Evolutionary conservation across 2,797 vertebrate species (phyloP), one percentile per base, ranked within the genome.

Genomic region (Molossus alvarezi): DNA sequence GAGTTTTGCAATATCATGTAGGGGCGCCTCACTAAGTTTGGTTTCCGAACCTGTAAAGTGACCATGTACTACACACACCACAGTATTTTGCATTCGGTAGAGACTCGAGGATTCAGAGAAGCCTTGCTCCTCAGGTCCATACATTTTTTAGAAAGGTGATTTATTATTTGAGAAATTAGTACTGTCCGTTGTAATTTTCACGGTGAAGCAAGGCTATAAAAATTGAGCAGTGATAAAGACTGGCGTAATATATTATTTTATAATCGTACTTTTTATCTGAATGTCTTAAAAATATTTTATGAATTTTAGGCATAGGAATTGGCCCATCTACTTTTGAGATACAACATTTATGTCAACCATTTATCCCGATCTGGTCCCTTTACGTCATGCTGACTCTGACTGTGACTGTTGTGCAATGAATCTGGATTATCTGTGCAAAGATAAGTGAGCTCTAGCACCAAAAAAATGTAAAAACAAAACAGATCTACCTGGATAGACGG

Each of bases 241-340:
- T 25, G 23, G 84, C 12, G 10, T 33, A 55, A 27, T 37, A 18
- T 72, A 55, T 72, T 92, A 58, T 65, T 75, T 48, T 37, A 60
- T 21, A 75, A 10, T 67, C n/a, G 11, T 17, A 55, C 41, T 12
- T 79, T 83, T 89, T 71, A 93, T 20, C 75, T 82, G 88, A 94
- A 45, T 58, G 83, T 33, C 7, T 25, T 77, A 83, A 55, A 53
- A 67, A 18, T 25, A 65, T 60, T 77, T 62, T 72, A 57, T 88
- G n/a, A 58, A 76, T 85, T 85, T 18, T 67, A 33, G 65, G 58
- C 23, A 18, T 72, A 76, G 1, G 13, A 60, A 88, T 92, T 62
- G 37, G 1, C 27, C 13, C 1, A 8, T 58, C 27, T 25, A 62
- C 41, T 2, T 71, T 67, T 91, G n/a, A 53, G 9, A 83, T 71